These are phyloP conservation scores for Sphaeridia pumilis DNA, from an alignment of 2,888 invertebrate genomes.

Conservation along the genomic window DNA sequence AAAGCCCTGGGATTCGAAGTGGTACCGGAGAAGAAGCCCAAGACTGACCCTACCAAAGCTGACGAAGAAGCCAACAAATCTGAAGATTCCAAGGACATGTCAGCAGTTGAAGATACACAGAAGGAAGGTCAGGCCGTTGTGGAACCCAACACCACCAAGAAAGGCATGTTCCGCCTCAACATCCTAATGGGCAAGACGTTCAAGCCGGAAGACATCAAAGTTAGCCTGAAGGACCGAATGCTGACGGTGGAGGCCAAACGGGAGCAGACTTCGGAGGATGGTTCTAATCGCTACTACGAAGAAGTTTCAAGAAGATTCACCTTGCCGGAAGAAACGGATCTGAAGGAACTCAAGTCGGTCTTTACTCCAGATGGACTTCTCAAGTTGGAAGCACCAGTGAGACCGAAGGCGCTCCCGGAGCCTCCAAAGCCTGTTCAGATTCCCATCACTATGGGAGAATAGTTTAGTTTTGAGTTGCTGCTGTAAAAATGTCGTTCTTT, in stretches of 20 bases:
- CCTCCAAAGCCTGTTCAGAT: constrained; percentile 29
- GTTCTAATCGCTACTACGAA: constrained; percentile 31
- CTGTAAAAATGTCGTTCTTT: too few relatives aligned
- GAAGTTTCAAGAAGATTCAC: constrained; percentile 34
- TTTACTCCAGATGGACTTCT: constrained; percentile 35
- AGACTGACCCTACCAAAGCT: neutral
- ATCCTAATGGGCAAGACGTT: constrained; percentile 33
- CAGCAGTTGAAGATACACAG: too few relatives aligned
- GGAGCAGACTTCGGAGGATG: constrained; percentile 14
- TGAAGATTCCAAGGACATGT: too few relatives aligned
- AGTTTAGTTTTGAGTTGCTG: neutral
- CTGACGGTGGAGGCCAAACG: constrained; percentile 16
- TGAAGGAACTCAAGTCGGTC: constrained; percentile 32
- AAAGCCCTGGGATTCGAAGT: neutral
- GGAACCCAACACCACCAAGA: neutral
- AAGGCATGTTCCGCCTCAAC: constrained; percentile 26
- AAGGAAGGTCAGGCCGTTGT: neutral
- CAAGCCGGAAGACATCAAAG: constrained; percentile 36
- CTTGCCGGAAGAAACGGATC: constrained; percentile 36
- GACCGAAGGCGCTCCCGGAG: constrained; percentile 10
- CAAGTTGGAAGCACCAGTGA: constrained; percentile 35
- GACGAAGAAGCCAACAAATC: neutral
- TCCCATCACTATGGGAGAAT: constrained; percentile 22
- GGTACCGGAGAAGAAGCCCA: neutral
- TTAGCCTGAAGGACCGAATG: constrained; percentile 13